Base-by-base conservation (phyloP, 2,888 invertebrate genomes). In the Axea sp. region DNA sequence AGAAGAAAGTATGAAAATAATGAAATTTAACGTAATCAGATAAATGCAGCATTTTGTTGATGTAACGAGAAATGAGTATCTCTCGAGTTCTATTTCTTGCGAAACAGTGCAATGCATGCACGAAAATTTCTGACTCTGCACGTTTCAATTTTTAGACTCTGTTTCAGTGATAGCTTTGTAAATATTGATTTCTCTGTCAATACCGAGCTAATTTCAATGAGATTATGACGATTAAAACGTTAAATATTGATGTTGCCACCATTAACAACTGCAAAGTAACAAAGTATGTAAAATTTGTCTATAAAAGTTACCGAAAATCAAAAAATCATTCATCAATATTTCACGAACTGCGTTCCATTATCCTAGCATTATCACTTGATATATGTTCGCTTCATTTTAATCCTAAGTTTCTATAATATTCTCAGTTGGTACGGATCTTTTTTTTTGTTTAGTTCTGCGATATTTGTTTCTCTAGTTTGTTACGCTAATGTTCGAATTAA, bases 51-150 rank as follows among this genome's bases (percentile, higher is more conserved):
- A 47, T 49, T 30, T 49, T 41, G 24, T 28, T 28, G 53, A 22
- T 37, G 47, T 30, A 47, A 15, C 4, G 2, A 11, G 22, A 57
- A 47, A 57, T 24, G 22, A 31, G 22, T 33, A 12, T 24, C 30
- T 45, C 35, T 31, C 33, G 24, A 15, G 37, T 24, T 31, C 39
- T 31, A 24, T 17, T 31, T 31, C 41, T 28, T 30, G 2, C 14
- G 19, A 60, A 53, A 59, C 53, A 55, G 65, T 55, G 73, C 73
- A 73, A 60, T 73, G 73, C 73, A 73, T 73, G 73, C 49, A 73
- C 62, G 35, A 45, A 41, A 57, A 24, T 64, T 64, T 31, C 55
- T 49, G 53, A 73, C 35, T 73, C 31, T 73, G 73, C 73, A 73
- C 73, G 67, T 73, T 68, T 62, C 17, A 65, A 69, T 47, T 69